Evolutionary conservation across 1,140 invertebrate species (phyloP).

Genomic region (Mesaphorura yosii): DNA sequence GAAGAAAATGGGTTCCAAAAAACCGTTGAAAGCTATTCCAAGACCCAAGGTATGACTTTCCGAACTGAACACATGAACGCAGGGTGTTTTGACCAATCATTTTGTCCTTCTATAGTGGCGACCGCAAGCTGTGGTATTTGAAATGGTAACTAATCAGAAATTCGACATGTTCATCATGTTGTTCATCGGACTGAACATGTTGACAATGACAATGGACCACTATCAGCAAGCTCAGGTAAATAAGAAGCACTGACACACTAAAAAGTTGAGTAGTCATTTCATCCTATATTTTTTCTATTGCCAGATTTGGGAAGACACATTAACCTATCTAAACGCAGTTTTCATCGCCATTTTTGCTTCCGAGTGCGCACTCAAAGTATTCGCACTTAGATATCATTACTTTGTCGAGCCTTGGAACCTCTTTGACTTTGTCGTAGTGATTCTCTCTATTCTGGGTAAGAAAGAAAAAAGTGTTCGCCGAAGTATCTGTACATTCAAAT

Average conservation of each 20-base stretch:
- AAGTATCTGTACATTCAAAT: neutral
- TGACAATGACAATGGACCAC: slow-evolving; percentile 96
- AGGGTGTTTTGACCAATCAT: neutral
- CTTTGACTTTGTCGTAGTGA: slow-evolving; percentile 97
- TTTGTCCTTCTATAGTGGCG: slow-evolving; percentile 59
- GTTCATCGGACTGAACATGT: slow-evolving; percentile 96
- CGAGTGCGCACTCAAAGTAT: slow-evolving; percentile 84
- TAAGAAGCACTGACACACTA: neutral
- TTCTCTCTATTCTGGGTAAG: slow-evolving; percentile 92
- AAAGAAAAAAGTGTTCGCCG: slow-evolving; percentile 26
- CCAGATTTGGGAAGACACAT: slow-evolving; percentile 58
- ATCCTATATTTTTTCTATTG: neutral
- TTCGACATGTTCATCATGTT: slow-evolving; percentile 99
- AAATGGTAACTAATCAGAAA: slow-evolving; percentile 94
- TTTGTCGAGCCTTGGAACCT: slow-evolving; percentile 98
- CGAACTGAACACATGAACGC: neutral
- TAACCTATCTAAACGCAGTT: slow-evolving; percentile 87
- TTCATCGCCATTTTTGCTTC: slow-evolving; percentile 97
- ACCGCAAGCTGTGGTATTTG: slow-evolving; percentile 89
- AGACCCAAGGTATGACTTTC: slow-evolving; percentile 66
- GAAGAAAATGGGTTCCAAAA: slow-evolving; percentile 98
- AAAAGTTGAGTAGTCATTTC: neutral
- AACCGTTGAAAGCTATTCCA: slow-evolving; percentile 94
- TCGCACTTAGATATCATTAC: slow-evolving; percentile 71
- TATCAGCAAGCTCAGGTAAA: slow-evolving; percentile 63